These are phyloP conservation scores for Opisthograptis luteolata DNA, from an alignment of 2,888 invertebrate species.

Conservation along the genomic window DNA sequence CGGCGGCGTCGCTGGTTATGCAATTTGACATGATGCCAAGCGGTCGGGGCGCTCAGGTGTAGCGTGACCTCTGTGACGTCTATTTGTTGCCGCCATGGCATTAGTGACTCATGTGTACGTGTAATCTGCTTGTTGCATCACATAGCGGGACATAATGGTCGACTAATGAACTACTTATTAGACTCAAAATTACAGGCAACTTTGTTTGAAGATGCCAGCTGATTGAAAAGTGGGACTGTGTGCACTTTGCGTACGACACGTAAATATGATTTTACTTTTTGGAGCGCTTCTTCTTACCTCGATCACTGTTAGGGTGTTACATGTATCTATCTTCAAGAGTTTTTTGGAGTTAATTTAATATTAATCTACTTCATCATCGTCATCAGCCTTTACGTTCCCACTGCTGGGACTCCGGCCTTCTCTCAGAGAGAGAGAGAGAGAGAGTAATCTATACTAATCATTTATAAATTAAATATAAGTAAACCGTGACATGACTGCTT, in stretches of 20 bases:
- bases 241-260: background rate
- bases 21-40: conserved; percentile 77
- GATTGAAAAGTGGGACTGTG: background rate
- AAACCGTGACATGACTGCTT: no score
- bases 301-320: no score
- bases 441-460: no score
- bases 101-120: conserved; percentile 47
- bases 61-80: conserved; percentile 60
- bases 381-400: no score
- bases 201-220: no score
- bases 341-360: no score
- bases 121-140: conserved; percentile 30
- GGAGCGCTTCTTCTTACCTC: no score
- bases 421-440: no score
- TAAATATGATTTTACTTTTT: background rate
- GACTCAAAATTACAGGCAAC: conserved; percentile 1
- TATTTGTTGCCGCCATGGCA: conserved; percentile 34
- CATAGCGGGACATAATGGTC: conserved; percentile 21
- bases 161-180: conserved; percentile 34
- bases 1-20: conserved; percentile 63
- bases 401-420: no score
- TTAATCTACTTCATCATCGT: no score
- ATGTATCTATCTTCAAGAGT: no score
- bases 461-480: no score
- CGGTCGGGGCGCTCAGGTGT: conserved; percentile 66